Evolutionary conservation across 2,797 vertebrate genomes (phyloP).

Genomic region (Pangasius krempfi): DNA sequence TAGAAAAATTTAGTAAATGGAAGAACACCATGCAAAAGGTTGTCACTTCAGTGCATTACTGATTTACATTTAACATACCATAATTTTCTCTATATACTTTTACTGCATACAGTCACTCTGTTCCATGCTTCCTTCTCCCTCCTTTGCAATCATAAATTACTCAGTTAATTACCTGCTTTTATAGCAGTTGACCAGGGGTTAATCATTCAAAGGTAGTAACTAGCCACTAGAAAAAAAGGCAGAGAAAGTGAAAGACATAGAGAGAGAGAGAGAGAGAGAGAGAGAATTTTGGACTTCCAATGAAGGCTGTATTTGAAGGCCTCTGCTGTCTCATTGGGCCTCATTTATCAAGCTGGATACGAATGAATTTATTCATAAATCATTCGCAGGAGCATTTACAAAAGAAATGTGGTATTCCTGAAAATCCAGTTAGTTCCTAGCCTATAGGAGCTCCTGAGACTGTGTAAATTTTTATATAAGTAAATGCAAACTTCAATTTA

Average conservation of each 20-base stretch:
- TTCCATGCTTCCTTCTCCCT: slow-evolving; percentile 8
- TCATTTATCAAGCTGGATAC: slow-evolving; percentile 1
- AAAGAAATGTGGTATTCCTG: not conserved
- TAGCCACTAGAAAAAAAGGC: slow-evolving; percentile 15
- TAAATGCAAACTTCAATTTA: not conserved
- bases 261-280: not conserved
- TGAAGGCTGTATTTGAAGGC: slow-evolving; percentile 7
- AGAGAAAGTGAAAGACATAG: not conserved
- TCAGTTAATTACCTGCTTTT: slow-evolving; percentile 51
- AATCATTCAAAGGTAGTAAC: slow-evolving; percentile 44
- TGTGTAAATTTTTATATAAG: not conserved
- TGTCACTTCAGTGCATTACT: not conserved
- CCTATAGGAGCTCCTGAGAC: not conserved
- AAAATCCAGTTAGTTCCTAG: not conserved
- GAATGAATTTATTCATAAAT: slow-evolving; percentile 18
- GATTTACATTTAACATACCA: not conserved
- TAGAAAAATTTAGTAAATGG: slow-evolving; percentile 33
- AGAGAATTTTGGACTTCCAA: not conserved
- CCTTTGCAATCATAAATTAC: slow-evolving; percentile 40
- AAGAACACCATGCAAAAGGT: slow-evolving; percentile 14
- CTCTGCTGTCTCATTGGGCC: slow-evolving; percentile 37
- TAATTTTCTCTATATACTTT: not conserved
- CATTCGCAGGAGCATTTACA: slow-evolving; percentile 1
- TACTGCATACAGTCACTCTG: slow-evolving; percentile 12
- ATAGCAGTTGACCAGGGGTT: slow-evolving; percentile 47